Conservation (phyloP, 2,113 vertebrate genomes). For the Coregonus clupeaformis region DNA sequence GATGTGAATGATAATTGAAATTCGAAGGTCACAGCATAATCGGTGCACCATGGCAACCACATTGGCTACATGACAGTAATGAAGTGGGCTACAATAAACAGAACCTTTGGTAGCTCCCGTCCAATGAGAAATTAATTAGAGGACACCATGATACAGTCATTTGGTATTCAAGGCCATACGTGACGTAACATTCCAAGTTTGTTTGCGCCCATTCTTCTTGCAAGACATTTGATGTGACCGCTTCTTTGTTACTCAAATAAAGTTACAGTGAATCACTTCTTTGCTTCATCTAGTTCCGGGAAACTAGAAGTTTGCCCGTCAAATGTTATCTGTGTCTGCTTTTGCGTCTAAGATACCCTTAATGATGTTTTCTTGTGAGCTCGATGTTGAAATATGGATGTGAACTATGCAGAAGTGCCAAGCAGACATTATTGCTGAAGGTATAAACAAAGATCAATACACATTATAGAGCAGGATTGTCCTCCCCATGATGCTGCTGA, state of each 20-base stretch:
- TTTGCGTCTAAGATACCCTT: not conserved
- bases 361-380: not conserved
- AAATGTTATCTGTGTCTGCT: not conserved
- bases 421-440: constrained; percentile 33
- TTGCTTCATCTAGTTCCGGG: constrained; percentile 13
- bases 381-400: constrained; percentile 12
- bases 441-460: constrained; percentile 37
- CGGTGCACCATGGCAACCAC: constrained; percentile 64
- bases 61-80: constrained; percentile 58
- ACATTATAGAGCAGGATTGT: constrained; percentile 32
- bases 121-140: constrained; percentile 71
- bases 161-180: constrained; percentile 57
- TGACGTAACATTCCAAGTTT: constrained; percentile 5
- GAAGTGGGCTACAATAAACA: constrained; percentile 65
- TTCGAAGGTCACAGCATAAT: constrained; percentile 59
- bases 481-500: constrained; percentile 17
- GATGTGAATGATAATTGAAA: constrained; percentile 62
- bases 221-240: constrained; percentile 23
- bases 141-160: constrained; percentile 28
- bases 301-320: constrained; percentile 21
- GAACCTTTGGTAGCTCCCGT: constrained; percentile 55
- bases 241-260: constrained; percentile 26
- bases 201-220: constrained; percentile 23
- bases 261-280: not conserved
- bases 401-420: constrained; percentile 22